These are phyloP conservation scores for Brachypteracias leptosomus DNA, from an alignment of 2,113 vertebrate species.

Conservation along the genomic window DNA sequence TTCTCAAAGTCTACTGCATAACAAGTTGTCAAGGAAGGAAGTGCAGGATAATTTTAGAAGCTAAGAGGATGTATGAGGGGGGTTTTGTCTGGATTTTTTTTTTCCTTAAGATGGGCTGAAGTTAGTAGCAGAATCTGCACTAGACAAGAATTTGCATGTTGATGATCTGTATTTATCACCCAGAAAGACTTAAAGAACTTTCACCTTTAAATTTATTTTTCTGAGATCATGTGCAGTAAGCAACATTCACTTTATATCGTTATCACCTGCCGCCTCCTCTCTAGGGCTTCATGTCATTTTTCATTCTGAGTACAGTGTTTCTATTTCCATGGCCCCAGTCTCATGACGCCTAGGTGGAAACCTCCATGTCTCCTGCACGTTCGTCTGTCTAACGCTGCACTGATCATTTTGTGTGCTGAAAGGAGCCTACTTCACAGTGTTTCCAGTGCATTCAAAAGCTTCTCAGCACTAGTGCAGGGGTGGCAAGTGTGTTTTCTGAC, in stretches of 20 bases:
- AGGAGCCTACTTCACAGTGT: not conserved
- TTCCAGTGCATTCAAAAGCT: rapidly evolving
- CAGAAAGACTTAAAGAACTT: not conserved
- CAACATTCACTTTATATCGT: not conserved
- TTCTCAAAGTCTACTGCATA: not conserved
- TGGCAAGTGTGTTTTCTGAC: rapidly evolving
- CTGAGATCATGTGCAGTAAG: not conserved
- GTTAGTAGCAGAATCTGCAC: not conserved
- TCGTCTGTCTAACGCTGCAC: no score
- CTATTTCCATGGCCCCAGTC: not conserved
- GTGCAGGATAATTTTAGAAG: not conserved
- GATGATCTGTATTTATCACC: not conserved
- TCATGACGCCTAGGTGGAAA: not conserved
- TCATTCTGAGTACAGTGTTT: not conserved
- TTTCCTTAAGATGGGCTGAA: not conserved
- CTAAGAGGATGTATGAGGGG: not conserved
- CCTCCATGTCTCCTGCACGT: not conserved
- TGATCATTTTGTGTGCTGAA: not conserved
- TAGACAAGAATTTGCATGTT: not conserved
- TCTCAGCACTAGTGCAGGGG: not conserved
- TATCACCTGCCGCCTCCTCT: not conserved
- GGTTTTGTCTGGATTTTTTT: not conserved
- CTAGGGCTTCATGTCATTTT: not conserved
- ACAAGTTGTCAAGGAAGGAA: not conserved
- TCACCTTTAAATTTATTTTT: not conserved